These are phyloP conservation scores for Coracopsis vasa DNA, from an alignment of 2,113 vertebrate species.

Conservation along the genomic window DNA sequence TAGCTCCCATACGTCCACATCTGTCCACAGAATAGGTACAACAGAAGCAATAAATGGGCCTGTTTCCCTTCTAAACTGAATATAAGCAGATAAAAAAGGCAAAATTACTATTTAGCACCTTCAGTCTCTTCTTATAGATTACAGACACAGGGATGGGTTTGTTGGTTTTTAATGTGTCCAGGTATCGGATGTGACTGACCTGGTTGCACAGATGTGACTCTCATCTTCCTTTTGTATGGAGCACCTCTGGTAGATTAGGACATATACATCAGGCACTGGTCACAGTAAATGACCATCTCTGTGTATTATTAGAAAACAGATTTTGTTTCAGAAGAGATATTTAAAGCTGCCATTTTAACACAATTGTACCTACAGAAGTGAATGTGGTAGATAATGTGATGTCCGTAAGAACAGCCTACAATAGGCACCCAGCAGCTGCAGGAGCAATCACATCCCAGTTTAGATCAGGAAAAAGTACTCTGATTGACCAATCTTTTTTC, in stretches of 20 bases:
- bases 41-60: neutral
- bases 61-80: neutral
- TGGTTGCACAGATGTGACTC: neutral
- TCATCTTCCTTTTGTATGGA: too few relatives aligned
- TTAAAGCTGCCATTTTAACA: neutral
- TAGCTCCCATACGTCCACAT: fast-evolving
- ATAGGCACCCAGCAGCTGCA: neutral
- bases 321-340: neutral
- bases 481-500: neutral
- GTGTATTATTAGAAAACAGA: neutral
- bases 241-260: neutral
- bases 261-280: fast-evolving
- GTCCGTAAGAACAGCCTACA: neutral
- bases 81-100: neutral
- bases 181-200: neutral
- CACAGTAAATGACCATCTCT: neutral
- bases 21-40: neutral
- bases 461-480: neutral
- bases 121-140: neutral
- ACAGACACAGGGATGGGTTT: neutral
- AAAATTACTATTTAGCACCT: neutral
- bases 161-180: fast-evolving
- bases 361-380: neutral
- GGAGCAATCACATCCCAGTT: neutral
- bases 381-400: neutral